Conservation (phyloP, 2,888 invertebrate species). For the Auanema freiburgensis region DNA sequence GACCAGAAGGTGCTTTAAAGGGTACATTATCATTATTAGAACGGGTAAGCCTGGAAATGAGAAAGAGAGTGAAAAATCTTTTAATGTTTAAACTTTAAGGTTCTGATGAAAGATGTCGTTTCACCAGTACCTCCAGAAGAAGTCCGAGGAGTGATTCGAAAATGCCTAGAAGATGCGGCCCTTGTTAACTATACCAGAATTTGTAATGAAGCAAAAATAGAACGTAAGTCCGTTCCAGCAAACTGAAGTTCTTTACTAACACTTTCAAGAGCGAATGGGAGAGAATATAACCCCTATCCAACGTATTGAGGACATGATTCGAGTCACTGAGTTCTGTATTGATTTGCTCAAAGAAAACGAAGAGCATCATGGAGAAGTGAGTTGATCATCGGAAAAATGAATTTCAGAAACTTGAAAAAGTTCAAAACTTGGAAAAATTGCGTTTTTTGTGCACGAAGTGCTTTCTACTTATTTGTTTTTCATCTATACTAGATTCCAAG, state of each 20-base stretch:
- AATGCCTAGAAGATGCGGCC: conserved; percentile 95
- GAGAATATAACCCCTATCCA: conserved; percentile 64
- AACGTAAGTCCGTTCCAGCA: conserved; percentile 74
- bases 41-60: conserved; percentile 70
- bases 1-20: conserved; percentile 96
- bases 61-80: background rate
- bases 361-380: conserved; percentile 99
- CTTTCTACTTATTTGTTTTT: too few species aligned
- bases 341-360: conserved; percentile 98
- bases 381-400: conserved; percentile 38
- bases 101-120: conserved; percentile 97
- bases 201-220: conserved; percentile 94
- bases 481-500: too few species aligned
- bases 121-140: conserved; percentile 94
- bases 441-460: too few species aligned
- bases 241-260: background rate
- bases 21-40: conserved; percentile 92
- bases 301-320: conserved; percentile 87
- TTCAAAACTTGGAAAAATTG: too few species aligned
- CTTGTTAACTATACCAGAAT: conserved; percentile 93
- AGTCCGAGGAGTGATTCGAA: conserved; percentile 91
- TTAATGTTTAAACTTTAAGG: conserved; percentile 68
- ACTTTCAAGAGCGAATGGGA: conserved; percentile 60
- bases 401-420: too few species aligned
- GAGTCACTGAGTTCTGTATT: conserved; percentile 94